Evolutionary conservation across 2,797 vertebrate species (phyloP).

Genomic region (Esox masquinongy): DNA sequence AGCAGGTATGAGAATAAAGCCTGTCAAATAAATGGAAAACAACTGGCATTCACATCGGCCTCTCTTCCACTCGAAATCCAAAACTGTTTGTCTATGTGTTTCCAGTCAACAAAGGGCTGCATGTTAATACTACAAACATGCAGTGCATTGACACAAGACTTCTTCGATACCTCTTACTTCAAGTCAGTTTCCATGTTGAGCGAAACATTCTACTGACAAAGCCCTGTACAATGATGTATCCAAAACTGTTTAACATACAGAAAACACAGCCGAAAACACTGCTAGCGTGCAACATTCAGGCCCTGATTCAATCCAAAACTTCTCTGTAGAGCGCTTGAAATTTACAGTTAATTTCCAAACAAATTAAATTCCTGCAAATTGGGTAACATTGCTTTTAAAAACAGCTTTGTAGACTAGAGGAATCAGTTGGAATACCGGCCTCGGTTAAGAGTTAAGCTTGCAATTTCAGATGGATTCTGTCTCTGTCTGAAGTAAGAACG

Average conservation of each 20-base stretch:
- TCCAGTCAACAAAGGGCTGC: neutral
- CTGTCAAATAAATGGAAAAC: conserved; percentile 13
- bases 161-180: neutral
- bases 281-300: conserved; percentile 35
- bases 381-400: neutral
- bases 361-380: neutral
- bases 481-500: conserved; percentile 1
- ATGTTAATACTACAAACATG: neutral
- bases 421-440: neutral
- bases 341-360: neutral
- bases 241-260: conserved; percentile 10
- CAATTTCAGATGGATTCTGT: conserved; percentile 4
- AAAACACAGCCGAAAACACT: conserved; percentile 36
- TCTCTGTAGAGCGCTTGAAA: neutral
- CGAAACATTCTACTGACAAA: conserved; percentile 31
- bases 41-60: conserved; percentile 20
- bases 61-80: neutral
- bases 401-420: neutral
- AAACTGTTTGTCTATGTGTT: neutral
- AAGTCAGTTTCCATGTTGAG: conserved; percentile 8
- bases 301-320: neutral
- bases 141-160: neutral
- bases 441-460: conserved; percentile 1
- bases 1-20: conserved; percentile 29
- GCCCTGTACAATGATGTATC: conserved; percentile 11